Conservation (phyloP, 2,113 vertebrate species). For the Cinclus mexicanus region DNA sequence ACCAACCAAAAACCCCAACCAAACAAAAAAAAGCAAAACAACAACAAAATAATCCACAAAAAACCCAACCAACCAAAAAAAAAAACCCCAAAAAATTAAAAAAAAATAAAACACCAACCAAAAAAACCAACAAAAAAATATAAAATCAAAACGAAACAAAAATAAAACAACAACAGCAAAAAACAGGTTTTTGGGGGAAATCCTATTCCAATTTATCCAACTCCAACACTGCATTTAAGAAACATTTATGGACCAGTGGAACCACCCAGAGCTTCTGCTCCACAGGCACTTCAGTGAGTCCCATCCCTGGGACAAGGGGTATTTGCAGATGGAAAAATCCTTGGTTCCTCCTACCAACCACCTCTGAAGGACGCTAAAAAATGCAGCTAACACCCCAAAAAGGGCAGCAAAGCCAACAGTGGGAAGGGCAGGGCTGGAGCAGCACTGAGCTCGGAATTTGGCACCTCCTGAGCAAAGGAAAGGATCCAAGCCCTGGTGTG, state of each 20-base stretch:
- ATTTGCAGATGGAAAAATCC: background rate
- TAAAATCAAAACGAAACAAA: no score
- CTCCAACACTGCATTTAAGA: background rate
- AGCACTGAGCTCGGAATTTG: background rate
- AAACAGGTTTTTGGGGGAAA: background rate
- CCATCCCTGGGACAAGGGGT: background rate
- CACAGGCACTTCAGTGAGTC: background rate
- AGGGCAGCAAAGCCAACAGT: background rate
- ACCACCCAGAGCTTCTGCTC: background rate
- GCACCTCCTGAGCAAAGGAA: background rate
- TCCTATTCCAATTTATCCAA: background rate
- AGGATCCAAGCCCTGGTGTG: background rate
- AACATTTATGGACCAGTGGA: background rate
- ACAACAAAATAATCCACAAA: no score
- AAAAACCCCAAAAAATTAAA: background rate
- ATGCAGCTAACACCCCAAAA: accelerated
- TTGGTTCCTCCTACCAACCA: accelerated
- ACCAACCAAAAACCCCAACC: no score
- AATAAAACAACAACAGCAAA: no score
- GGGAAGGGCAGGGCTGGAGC: background rate
- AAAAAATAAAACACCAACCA: no score
- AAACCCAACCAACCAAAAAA: no score
- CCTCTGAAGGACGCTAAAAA: background rate
- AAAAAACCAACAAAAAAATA: no score
- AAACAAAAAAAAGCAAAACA: no score